Evolutionary conservation across 2,113 vertebrate species (phyloP).

Genomic region (Xenopus laevis): DNA sequence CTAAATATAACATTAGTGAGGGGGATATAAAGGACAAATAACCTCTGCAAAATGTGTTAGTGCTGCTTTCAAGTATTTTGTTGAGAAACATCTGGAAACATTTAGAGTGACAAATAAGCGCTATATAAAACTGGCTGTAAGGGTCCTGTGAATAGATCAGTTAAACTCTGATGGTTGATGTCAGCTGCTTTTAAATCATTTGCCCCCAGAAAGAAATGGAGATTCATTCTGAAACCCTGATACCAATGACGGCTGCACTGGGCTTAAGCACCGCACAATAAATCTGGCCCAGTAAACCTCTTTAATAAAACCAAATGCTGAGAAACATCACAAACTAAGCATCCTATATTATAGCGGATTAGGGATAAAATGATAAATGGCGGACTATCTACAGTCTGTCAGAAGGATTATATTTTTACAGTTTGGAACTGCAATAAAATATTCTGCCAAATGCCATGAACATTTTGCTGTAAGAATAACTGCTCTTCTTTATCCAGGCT

Average conservation of each 20-base stretch:
- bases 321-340: constrained; percentile 1
- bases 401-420: neutral
- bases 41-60: too few species aligned
- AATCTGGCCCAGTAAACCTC: neutral
- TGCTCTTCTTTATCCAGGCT: too few species aligned
- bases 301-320: neutral
- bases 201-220: neutral
- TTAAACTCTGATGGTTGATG: neutral
- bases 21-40: too few species aligned
- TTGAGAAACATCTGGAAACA: neutral
- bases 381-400: neutral
- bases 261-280: neutral
- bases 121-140: neutral
- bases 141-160: neutral
- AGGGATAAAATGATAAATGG: neutral
- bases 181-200: constrained; percentile 3
- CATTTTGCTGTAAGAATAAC: too few species aligned
- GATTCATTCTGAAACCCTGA: neutral
- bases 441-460: too few species aligned
- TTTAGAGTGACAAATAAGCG: neutral
- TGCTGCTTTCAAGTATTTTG: neutral
- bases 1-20: too few species aligned
- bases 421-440: too few species aligned
- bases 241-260: neutral
- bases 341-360: neutral